These are phyloP conservation scores for Vidua macroura DNA, from an alignment of 2,113 vertebrate species.

Conservation along the genomic window DNA sequence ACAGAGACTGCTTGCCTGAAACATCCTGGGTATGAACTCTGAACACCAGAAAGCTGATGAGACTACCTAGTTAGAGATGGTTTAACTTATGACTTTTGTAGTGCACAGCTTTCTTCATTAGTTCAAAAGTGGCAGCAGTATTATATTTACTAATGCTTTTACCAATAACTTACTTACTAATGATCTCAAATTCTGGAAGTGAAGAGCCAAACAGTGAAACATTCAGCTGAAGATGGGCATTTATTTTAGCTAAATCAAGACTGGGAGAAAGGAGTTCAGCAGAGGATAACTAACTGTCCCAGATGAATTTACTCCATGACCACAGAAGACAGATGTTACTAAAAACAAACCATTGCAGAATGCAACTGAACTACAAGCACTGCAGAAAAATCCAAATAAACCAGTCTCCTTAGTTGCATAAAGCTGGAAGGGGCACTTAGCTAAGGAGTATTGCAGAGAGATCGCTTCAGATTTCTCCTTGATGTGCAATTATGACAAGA, in stretches of 20 bases:
- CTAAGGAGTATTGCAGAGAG: background rate
- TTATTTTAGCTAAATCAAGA: background rate
- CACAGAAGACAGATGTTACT: background rate
- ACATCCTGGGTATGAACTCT: background rate
- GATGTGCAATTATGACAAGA: background rate
- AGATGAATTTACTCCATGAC: background rate
- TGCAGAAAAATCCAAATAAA: background rate
- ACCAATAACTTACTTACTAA: background rate
- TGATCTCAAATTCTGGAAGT: background rate
- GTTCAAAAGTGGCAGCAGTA: background rate
- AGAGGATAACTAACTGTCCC: background rate
- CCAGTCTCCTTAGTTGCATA: background rate
- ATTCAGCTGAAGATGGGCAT: background rate
- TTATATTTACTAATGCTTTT: background rate
- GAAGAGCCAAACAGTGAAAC: background rate
- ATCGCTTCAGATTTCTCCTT: background rate
- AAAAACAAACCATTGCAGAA: background rate
- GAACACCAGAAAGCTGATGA: background rate
- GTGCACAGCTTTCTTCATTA: background rate
- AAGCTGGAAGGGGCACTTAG: background rate
- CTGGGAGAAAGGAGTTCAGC: background rate
- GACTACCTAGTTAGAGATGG: background rate
- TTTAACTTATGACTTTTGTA: background rate
- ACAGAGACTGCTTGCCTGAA: background rate
- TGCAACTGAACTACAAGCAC: background rate